Conservation (phyloP, 2,113 vertebrate genomes). For the Chrysochloris asiatica region DNA sequence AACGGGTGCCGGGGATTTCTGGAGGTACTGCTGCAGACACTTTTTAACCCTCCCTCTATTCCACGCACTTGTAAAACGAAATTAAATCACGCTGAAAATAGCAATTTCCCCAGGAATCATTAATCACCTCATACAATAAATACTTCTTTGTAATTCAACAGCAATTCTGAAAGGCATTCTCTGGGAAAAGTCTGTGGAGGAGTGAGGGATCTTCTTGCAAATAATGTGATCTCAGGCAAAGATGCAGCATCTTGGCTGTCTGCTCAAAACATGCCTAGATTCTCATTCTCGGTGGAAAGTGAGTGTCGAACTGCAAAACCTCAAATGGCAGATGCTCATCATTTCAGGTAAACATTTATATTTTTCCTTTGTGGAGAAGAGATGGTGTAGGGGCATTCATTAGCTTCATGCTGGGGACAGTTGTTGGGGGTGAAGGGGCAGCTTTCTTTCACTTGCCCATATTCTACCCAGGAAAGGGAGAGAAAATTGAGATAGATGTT, state of each 20-base stretch:
- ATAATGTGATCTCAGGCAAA: constrained; percentile 85
- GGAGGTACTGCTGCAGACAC: constrained; percentile 64
- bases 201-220: constrained; percentile 85
- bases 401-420: constrained; percentile 5
- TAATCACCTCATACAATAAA: constrained; percentile 91
- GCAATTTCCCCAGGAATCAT: constrained; percentile 89
- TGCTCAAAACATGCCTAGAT: constrained; percentile 83
- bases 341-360: constrained; percentile 85
- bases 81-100: constrained; percentile 89
- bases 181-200: constrained; percentile 88
- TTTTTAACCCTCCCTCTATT: constrained; percentile 70
- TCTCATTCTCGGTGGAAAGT: constrained; percentile 80
- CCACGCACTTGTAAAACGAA: constrained; percentile 83
- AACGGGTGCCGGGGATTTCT: constrained; percentile 73
- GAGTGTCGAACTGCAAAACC: constrained; percentile 79
- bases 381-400: not conserved
- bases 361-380: constrained; percentile 53
- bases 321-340: constrained; percentile 82
- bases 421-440: not conserved
- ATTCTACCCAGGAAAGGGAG: constrained; percentile 27
- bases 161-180: constrained; percentile 89
- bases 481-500: not conserved
- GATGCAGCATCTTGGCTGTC: constrained; percentile 81
- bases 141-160: constrained; percentile 92
- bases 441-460: constrained; percentile 38